A percentile compares a stretch with the other conserved stretches of the same genome.
phyloP scores from a whole-genome alignment of 2,797 vertebrate species.

The Acipenser transmontanus region DNA sequence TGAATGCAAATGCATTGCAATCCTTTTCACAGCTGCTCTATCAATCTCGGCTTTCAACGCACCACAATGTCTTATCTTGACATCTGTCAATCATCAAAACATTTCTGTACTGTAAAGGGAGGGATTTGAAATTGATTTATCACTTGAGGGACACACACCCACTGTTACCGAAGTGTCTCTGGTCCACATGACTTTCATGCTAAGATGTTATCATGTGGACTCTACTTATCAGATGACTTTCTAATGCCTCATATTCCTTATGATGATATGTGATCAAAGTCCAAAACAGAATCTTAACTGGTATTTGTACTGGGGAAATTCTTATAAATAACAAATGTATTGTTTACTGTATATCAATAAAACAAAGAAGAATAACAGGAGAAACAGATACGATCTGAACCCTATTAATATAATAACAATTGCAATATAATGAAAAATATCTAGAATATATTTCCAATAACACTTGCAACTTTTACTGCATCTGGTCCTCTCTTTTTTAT shows the following conservation, averaged over 20 bases:
- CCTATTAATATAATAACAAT: too few relatives aligned
- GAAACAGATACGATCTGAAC: too few relatives aligned
- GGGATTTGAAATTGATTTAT: background rate
- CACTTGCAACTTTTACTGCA: too few relatives aligned
- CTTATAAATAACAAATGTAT: too few relatives aligned
- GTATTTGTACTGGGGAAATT: too few relatives aligned
- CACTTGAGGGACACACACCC: background rate
- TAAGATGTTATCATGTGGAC: constrained; percentile 4
- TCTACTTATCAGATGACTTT: constrained; percentile 12
- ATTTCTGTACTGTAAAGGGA: background rate
- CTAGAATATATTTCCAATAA: too few relatives aligned
- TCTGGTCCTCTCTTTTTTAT: too few relatives aligned
- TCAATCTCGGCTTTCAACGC: constrained; percentile 37
- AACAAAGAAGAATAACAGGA: too few relatives aligned
- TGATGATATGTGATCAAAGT: too few relatives aligned
- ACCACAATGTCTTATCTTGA: constrained; percentile 12
- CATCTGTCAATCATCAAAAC: constrained; percentile 3
- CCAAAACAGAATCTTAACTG: too few relatives aligned
- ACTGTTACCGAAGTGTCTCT: background rate
- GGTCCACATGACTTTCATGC: background rate
- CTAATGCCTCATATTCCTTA: background rate
- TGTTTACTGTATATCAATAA: too few relatives aligned
- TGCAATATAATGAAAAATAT: too few relatives aligned
- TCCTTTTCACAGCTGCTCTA: constrained; percentile 41
- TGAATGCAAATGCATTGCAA: constrained; percentile 37